These are phyloP conservation scores for Anhinga rufa DNA, from an alignment of 2,113 vertebrate genomes.

Conservation along the genomic window DNA sequence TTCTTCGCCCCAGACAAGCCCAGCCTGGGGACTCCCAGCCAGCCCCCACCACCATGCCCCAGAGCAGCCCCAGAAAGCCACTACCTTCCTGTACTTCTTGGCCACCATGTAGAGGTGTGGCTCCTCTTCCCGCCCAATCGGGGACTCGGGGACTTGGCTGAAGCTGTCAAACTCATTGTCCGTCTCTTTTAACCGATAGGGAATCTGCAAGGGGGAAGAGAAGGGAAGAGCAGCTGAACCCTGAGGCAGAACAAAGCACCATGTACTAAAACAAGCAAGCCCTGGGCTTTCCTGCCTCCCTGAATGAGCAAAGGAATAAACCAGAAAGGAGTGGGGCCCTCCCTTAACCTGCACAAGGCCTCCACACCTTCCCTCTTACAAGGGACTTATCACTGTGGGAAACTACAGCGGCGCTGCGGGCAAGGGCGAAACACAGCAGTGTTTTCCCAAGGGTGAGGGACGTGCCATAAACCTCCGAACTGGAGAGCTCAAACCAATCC, in stretches of 20 bases:
- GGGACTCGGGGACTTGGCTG: constrained; percentile 93
- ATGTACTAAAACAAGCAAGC: rapidly evolving
- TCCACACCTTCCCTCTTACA: not conserved
- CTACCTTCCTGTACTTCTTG: constrained; percentile 97
- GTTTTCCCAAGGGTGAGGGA: constrained; percentile 16
- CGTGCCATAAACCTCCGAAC: not conserved
- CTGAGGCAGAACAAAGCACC: not conserved
- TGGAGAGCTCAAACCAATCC: not conserved
- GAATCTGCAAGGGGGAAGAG: constrained; percentile 75
- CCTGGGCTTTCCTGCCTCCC: not conserved
- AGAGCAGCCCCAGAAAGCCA: not conserved
- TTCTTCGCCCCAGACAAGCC: not conserved
- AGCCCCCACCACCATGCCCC: not conserved
- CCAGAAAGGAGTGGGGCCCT: not conserved
- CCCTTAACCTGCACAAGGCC: not conserved
- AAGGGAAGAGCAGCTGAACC: not conserved
- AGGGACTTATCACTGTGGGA: constrained; percentile 17
- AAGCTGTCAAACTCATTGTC: constrained; percentile 93
- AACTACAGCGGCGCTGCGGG: not conserved
- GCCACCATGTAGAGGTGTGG: constrained; percentile 94
- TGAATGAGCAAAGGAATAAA: not conserved
- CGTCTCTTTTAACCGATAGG: constrained; percentile 90
- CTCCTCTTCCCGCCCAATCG: constrained; percentile 91
- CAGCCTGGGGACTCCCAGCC: not conserved
- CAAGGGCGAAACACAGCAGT: not conserved